Conservation (phyloP, 2,797 vertebrate species). For the Triplophysa bombifrons region DNA sequence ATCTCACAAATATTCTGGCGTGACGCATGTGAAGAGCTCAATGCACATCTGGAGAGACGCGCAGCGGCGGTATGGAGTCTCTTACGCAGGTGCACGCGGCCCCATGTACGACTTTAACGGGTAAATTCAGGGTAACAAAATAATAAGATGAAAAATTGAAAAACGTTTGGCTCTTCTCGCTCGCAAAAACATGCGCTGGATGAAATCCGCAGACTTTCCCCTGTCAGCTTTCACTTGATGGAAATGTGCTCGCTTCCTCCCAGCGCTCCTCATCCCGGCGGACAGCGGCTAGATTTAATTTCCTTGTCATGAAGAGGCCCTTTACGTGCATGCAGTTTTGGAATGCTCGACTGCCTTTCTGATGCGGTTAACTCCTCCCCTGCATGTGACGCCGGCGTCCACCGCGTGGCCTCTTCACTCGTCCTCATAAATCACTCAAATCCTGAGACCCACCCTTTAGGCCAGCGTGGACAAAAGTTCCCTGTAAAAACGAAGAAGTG, state of each 20-base stretch:
- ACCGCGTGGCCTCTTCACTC: constrained; percentile 41
- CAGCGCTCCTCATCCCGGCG: constrained; percentile 28
- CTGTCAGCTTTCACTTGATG: constrained; percentile 48
- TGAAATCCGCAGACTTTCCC: constrained; percentile 43
- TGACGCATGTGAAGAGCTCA: constrained; percentile 4
- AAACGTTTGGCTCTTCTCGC: constrained; percentile 9
- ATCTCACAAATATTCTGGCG: constrained; percentile 15
- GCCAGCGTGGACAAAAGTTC: constrained; percentile 55
- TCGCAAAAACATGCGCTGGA: constrained; percentile 29
- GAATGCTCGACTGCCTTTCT: constrained; percentile 41
- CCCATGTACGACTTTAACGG: constrained; percentile 12
- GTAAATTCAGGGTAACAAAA: constrained; percentile 41
- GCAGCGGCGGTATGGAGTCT: not conserved
- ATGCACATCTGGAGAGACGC: constrained; percentile 30
- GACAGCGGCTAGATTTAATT: constrained; percentile 39
- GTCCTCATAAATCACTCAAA: constrained; percentile 60
- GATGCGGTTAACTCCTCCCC: constrained; percentile 41
- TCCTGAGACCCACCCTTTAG: constrained; percentile 36
- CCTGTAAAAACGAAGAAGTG: constrained; percentile 51
- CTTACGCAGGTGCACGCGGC: constrained; percentile 25
- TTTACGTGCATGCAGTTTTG: constrained; percentile 23
- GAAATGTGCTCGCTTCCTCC: constrained; percentile 58
- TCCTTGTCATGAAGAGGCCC: constrained; percentile 47
- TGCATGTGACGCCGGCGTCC: constrained; percentile 45
- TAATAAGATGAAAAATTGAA: constrained; percentile 40